These are phyloP conservation scores for Rhinogobio ventralis DNA, from an alignment of 2,797 vertebrate genomes.

Conservation along the genomic window DNA sequence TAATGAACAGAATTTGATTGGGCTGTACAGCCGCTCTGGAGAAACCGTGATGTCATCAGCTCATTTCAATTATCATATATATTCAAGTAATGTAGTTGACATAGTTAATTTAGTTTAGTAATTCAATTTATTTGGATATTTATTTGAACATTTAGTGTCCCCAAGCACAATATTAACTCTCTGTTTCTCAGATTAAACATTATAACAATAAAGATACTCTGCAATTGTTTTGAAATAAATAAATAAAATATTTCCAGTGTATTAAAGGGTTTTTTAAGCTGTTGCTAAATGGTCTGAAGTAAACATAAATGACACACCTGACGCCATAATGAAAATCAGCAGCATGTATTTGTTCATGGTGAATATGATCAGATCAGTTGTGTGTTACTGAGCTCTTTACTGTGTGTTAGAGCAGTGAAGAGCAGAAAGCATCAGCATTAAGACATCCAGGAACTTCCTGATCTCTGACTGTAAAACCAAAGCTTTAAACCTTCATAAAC, in stretches of 20 bases:
- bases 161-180: background rate
- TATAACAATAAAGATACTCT: too few relatives aligned
- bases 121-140: too few relatives aligned
- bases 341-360: conserved; percentile 12
- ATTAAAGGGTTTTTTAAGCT: background rate
- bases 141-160: too few relatives aligned
- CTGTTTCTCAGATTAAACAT: too few relatives aligned
- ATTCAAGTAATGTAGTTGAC: too few relatives aligned
- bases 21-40: too few relatives aligned
- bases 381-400: background rate
- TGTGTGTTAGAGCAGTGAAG: too few relatives aligned
- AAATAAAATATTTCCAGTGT: background rate
- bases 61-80: too few relatives aligned
- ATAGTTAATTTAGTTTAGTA: too few relatives aligned
- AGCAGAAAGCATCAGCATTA: background rate
- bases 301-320: background rate
- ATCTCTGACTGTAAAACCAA: background rate
- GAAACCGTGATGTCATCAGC: too few relatives aligned
- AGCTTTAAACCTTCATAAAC: background rate
- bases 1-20: too few relatives aligned
- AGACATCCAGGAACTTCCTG: conserved; percentile 2
- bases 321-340: background rate
- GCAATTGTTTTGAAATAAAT: background rate
- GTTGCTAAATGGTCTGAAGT: background rate
- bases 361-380: conserved; percentile 5